Evolutionary conservation across 2,797 vertebrate genomes (phyloP).

Genomic region (Alauda arvensis): DNA sequence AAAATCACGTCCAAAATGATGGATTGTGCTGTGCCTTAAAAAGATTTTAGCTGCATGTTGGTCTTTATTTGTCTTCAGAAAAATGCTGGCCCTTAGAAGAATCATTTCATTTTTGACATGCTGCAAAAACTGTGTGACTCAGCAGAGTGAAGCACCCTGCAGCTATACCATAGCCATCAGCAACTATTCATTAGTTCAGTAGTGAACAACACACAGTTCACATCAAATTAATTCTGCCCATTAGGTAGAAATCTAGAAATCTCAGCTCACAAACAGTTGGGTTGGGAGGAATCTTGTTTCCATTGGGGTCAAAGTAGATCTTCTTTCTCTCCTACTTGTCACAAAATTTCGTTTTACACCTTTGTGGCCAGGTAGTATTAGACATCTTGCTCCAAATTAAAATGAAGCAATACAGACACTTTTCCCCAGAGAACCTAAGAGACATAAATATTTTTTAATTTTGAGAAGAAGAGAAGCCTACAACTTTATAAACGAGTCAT

Average conservation of each 20-base stretch:
- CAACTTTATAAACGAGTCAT: not conserved
- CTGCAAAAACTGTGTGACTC: conserved; percentile 20
- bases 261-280: not conserved
- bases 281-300: not conserved
- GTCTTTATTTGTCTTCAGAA: conserved; percentile 25
- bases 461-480: not conserved
- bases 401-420: not conserved
- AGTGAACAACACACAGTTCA: not conserved
- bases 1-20: conserved; percentile 4
- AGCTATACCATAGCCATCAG: not conserved
- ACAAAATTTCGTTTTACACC: not conserved
- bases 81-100: conserved; percentile 47
- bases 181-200: conserved; percentile 1
- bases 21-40: not conserved
- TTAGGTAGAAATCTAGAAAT: not conserved
- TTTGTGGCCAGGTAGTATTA: not conserved
- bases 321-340: not conserved
- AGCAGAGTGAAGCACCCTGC: not conserved
- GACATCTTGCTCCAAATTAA: not conserved
- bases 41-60: not conserved
- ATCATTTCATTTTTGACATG: conserved; percentile 42
- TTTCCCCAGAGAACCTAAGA: not conserved
- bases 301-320: not conserved
- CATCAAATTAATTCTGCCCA: conserved; percentile 1
- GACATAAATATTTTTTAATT: not conserved